Evolutionary conservation across 2,888 invertebrate genomes (phyloP).

Genomic region (Melipona beecheii): DNA sequence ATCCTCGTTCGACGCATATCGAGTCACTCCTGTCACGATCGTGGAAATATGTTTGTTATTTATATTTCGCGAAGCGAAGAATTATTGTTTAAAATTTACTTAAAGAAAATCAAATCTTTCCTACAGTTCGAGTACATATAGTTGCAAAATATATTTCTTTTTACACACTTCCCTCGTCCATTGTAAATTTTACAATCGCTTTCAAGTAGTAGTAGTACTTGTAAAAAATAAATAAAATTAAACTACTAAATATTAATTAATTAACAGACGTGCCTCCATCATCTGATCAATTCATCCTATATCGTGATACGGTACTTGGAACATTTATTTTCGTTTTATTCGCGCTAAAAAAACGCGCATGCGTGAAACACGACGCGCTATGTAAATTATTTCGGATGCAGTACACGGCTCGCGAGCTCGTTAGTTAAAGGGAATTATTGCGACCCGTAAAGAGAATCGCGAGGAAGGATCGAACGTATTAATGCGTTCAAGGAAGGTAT

Average conservation of each 20-base stretch:
- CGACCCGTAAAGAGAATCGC: constrained; percentile 25
- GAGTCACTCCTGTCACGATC: not conserved
- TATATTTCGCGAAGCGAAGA: not conserved
- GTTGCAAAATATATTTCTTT: too few species aligned
- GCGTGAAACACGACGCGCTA: constrained; percentile 8
- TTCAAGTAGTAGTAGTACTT: too few species aligned
- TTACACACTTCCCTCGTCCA: too few species aligned
- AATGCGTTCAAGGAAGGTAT: constrained; percentile 53
- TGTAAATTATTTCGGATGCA: constrained; percentile 28
- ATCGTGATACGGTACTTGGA: too few species aligned
- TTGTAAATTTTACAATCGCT: too few species aligned
- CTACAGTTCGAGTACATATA: too few species aligned
- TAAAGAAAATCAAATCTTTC: too few species aligned
- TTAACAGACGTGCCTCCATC: not conserved
- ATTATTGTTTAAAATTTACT: too few species aligned
- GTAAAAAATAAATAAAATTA: too few species aligned
- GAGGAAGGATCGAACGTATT: constrained; percentile 51
- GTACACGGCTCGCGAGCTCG: constrained; percentile 22
- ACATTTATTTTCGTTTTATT: not conserved
- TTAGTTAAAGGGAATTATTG: constrained; percentile 53
- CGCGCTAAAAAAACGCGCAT: not conserved
- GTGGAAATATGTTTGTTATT: not conserved
- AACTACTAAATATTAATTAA: too few species aligned
- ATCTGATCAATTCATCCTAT: not conserved
- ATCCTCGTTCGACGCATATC: not conserved